Conservation (phyloP, 2,888 invertebrate species). For the Cheilosia urbana region DNA sequence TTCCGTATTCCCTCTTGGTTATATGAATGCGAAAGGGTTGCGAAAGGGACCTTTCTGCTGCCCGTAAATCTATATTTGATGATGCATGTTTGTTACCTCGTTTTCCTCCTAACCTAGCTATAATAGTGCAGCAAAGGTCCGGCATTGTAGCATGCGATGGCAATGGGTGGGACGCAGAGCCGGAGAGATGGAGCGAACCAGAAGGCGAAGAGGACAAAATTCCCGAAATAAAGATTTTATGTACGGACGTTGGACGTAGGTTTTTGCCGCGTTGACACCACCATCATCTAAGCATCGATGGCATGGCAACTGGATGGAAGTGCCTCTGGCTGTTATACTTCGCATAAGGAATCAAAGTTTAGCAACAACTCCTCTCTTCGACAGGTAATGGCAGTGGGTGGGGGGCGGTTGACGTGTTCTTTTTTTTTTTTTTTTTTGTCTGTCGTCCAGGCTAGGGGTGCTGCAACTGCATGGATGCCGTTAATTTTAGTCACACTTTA, state of each 20-base stretch:
- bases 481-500: constrained; percentile 74
- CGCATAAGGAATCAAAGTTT: constrained; percentile 71
- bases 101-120: constrained; percentile 54
- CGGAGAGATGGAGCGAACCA: constrained; percentile 3
- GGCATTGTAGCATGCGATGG: constrained; percentile 32
- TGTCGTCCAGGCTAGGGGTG: constrained; percentile 8
- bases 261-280: constrained; percentile 75
- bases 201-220: constrained; percentile 62
- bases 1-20: constrained; percentile 75
- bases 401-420: constrained; percentile 5
- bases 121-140: constrained; percentile 66
- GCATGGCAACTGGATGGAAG: constrained; percentile 69
- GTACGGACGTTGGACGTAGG: constrained; percentile 64
- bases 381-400: constrained; percentile 2
- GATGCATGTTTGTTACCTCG: constrained; percentile 75
- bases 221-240: constrained; percentile 72
- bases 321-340: constrained; percentile 66
- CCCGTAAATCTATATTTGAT: constrained; percentile 76
- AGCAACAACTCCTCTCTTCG: constrained; percentile 57
- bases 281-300: constrained; percentile 68
- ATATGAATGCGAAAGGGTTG: constrained; percentile 72
- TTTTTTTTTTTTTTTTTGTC: constrained; percentile 25
- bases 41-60: constrained; percentile 74
- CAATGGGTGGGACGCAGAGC: background rate
- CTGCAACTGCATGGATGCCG: constrained; percentile 54